Evolutionary conservation across 2,888 invertebrate species (phyloP).

Genomic region (Fragum whitleyi): DNA sequence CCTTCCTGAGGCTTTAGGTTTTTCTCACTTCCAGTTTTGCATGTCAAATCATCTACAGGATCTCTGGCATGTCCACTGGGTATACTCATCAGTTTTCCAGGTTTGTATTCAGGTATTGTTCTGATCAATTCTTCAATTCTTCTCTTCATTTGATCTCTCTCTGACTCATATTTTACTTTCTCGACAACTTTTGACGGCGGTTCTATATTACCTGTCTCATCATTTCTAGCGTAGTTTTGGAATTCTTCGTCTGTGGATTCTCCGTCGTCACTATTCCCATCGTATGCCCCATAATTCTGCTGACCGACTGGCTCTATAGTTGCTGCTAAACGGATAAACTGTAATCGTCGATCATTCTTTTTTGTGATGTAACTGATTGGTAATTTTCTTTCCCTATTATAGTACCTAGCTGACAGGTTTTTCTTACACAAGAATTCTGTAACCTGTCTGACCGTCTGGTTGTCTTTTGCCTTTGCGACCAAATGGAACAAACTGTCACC

Average conservation of each 20-base stretch:
- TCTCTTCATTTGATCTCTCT: conserved; percentile 56
- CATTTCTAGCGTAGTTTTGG: conserved; percentile 15
- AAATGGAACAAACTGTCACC: conserved; percentile 69
- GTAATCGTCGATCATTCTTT: conserved; percentile 71
- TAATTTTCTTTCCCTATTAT: conserved; percentile 71
- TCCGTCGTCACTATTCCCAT: not conserved
- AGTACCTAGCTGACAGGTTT: conserved; percentile 64
- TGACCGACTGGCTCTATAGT: conserved; percentile 17
- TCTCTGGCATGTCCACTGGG: not conserved
- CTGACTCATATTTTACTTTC: conserved; percentile 36
- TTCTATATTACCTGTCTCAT: conserved; percentile 14
- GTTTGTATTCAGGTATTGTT: conserved; percentile 55
- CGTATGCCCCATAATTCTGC: not conserved
- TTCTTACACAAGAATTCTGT: conserved; percentile 72
- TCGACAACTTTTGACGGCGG: conserved; percentile 29
- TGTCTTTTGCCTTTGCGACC: conserved; percentile 66
- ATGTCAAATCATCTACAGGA: not conserved
- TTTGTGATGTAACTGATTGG: conserved; percentile 71
- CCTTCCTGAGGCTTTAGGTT: too few species aligned
- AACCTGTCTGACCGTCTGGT: conserved; percentile 57
- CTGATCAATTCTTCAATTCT: conserved; percentile 65
- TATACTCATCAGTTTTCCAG: not conserved
- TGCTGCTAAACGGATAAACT: conserved; percentile 57
- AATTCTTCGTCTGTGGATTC: conserved; percentile 35
- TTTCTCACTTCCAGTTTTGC: not conserved